Evolutionary conservation across 2,113 vertebrate species (phyloP).

Genomic region (Megaptera novaeangliae): DNA sequence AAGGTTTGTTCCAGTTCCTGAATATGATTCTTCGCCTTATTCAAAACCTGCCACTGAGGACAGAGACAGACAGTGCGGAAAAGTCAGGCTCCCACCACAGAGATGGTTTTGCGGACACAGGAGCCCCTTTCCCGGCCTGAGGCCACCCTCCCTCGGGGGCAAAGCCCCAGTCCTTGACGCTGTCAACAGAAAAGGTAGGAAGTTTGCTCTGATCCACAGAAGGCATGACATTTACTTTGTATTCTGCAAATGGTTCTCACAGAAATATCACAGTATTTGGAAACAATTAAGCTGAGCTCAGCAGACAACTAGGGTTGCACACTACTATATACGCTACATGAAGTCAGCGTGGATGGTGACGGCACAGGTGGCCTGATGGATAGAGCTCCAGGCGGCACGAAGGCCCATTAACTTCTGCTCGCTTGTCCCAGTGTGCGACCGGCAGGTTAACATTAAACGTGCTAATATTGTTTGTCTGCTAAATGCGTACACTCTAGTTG

Average conservation of each 20-base stretch:
- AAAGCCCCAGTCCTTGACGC: background rate
- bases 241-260: background rate
- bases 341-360: background rate
- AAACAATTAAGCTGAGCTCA: background rate
- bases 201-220: background rate
- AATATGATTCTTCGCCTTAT: constrained; percentile 82
- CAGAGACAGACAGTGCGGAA: constrained; percentile 70
- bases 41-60: constrained; percentile 87
- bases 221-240: background rate
- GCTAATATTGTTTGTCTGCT: background rate
- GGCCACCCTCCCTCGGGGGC: background rate
- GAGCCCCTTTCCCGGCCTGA: background rate
- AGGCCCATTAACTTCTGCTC: background rate
- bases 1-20: constrained; percentile 84
- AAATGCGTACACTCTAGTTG: background rate
- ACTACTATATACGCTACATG: rapidly evolving
- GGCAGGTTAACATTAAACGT: background rate
- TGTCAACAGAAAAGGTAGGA: background rate
- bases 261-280: background rate
- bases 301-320: background rate
- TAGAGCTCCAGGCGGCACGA: background rate
- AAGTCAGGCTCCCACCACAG: background rate
- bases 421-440: background rate
- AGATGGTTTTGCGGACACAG: background rate
- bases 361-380: background rate